Percentiles rank a stretch among this genome's conserved stretches.
These are phyloP conservation scores for Clarias macrocephalus DNA, from an alignment of 2,113 vertebrate genomes.

Conservation along the genomic window DNA sequence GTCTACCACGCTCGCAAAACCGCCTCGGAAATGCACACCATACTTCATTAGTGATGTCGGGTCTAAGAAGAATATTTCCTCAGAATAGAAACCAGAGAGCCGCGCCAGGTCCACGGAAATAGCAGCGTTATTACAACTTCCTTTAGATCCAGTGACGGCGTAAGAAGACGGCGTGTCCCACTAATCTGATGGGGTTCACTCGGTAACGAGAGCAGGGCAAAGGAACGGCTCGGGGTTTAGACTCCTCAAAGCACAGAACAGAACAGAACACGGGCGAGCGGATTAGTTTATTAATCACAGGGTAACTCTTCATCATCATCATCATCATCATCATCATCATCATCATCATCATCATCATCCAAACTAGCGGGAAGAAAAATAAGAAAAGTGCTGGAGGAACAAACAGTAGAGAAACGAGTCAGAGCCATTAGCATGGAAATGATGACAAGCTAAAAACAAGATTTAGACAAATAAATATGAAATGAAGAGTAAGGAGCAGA, in stretches of 20 bases:
- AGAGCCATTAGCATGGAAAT: neutral
- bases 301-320: neutral
- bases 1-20: conserved; percentile 7
- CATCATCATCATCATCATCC: neutral
- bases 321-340: neutral
- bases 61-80: conserved; percentile 16
- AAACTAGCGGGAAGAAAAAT: neutral
- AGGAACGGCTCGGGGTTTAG: neutral
- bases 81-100: conserved; percentile 6
- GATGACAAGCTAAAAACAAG: neutral
- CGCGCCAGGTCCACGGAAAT: neutral
- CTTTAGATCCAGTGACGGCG: neutral
- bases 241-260: neutral
- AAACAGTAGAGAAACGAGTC: neutral
- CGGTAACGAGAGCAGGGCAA: neutral
- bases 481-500: neutral
- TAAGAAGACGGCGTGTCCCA: neutral
- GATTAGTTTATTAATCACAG: neutral
- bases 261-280: neutral
- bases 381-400: neutral
- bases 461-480: neutral
- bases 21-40: conserved; percentile 13
- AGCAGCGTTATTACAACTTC: neutral
- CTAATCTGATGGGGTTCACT: neutral
- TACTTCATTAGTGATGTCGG: conserved; percentile 33